Evolutionary conservation across 2,797 vertebrate genomes (phyloP).

Genomic region (Dendrocincla fuliginosa): DNA sequence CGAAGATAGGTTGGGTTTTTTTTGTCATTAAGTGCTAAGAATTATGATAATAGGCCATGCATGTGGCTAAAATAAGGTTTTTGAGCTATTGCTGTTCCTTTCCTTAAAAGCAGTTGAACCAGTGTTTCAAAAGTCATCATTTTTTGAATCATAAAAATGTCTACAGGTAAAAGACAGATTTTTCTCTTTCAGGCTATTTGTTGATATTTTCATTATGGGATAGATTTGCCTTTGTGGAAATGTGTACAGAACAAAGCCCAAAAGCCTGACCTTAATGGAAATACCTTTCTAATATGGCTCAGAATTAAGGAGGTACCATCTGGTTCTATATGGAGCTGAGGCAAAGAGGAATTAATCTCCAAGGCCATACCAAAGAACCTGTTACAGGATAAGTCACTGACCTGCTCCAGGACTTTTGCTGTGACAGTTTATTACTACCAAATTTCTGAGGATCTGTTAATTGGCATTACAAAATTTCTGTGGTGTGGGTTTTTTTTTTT

Average conservation of each 20-base stretch:
- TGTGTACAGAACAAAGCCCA: background rate
- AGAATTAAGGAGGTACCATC: background rate
- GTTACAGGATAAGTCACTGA: background rate
- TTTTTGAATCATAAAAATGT: background rate
- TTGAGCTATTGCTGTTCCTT: background rate
- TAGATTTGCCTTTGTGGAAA: background rate
- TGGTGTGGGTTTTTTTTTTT: too few relatives aligned
- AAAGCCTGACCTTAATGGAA: background rate
- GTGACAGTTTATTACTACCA: background rate
- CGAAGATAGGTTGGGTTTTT: accelerated
- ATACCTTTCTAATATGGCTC: background rate
- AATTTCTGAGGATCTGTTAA: background rate
- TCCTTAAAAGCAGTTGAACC: background rate
- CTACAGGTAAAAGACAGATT: background rate
- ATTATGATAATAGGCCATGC: background rate
- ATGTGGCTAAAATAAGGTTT: background rate
- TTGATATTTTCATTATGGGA: background rate
- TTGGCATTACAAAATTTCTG: background rate
- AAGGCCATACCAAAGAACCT: background rate
- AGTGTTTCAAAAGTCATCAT: background rate
- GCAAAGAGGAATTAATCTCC: background rate
- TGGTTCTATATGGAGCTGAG: background rate
- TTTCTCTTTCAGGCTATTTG: background rate
- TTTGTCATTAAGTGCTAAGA: background rate
- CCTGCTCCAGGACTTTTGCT: background rate